Evolutionary conservation across 37 sponge, comb jelly and placozoan genomes (phyloP), one percentile per base, ranked within the genome.

Genomic region (Halichondria panicea): DNA sequence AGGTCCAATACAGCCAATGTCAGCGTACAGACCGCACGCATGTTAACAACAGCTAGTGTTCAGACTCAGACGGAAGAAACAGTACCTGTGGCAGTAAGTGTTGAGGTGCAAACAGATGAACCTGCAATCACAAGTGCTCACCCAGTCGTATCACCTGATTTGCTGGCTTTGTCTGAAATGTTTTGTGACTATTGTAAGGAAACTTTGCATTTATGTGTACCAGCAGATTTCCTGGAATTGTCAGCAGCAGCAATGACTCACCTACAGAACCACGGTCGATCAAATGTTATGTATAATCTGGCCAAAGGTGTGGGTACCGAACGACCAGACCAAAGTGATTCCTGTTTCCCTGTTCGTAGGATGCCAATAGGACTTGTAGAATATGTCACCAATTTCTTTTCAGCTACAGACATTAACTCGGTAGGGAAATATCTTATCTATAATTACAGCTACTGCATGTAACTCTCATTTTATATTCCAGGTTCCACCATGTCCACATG

Each of bases 401-500:
- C 15, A 18, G 52, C 52, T 18, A 15, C 11, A 18, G 52, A 48
- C 15, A 11, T 48, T 18, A 48, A 48, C 15, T 15, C 11, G 52
- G 52, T 48, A 48, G 13, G 11, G 52, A n/a, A n/a, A n/a, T n/a
- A n/a, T n/a, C 52, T 48, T 11, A 48, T 15, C 52, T 48, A 48
- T 48, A 18, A 18, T 48, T 11, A 18, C 11, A 18, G 11, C 11
- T 15, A 18, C 15, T 48, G 11, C 52, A 11, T 48, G 52, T 48
- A 18, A 11, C 11, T 48, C 15, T 11, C 52, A 18, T 48, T 48
- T 15, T 48, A 15, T 18, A 48, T 48, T 48, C 15, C 60, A 58
- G 60, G n/a, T 58, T 58, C 60, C 60, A 25, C 21, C 39, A 21
- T 83, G 84, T 54, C 84, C 84, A 37, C 9, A 24, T 40, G 84